Percentiles rank a stretch among this genome's conserved stretches.
These are phyloP conservation scores for Plutomurus gul DNA, from an alignment of 1,140 invertebrate species.

Conservation along the genomic window DNA sequence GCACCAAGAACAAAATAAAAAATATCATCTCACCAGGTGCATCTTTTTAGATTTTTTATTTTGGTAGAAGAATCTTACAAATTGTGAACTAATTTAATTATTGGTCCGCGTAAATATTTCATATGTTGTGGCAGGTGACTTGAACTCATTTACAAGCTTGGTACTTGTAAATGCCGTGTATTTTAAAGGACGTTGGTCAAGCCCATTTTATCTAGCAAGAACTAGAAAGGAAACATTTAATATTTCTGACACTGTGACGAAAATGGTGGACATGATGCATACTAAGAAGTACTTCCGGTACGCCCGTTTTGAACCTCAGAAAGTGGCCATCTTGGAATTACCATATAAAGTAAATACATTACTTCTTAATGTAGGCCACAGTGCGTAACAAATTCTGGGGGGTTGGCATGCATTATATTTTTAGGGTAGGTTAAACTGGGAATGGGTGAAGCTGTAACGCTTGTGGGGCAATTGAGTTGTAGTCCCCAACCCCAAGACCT, in stretches of 20 bases:
- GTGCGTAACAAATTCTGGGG: too few species aligned
- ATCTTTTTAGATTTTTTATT: not conserved
- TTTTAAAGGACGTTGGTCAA: slow-evolving; percentile 63
- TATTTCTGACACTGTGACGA: slow-evolving; percentile 58
- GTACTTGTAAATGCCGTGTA: slow-evolving; percentile 62
- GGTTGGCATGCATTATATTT: too few species aligned
- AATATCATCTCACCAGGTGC: slow-evolving; percentile 56
- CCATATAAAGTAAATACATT: slow-evolving; percentile 64
- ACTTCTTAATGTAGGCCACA: too few species aligned
- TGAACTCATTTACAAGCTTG: slow-evolving; percentile 55
- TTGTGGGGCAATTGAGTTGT: too few species aligned
- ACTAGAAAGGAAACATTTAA: slow-evolving; percentile 62
- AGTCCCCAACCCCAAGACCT: too few species aligned
- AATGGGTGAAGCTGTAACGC: too few species aligned
- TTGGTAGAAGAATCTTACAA: too few species aligned
- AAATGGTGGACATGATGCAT: slow-evolving; percentile 70
- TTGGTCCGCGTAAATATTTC: too few species aligned
- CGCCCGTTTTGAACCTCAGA: slow-evolving; percentile 60
- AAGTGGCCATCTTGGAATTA: slow-evolving; percentile 64
- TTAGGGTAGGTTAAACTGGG: too few species aligned
- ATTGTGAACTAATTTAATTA: too few species aligned
- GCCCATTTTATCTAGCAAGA: slow-evolving; percentile 61
- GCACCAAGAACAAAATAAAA: slow-evolving; percentile 58
- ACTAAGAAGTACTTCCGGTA: slow-evolving; percentile 62
- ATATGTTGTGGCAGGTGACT: not conserved